Base-by-base conservation (phyloP, 2,797 vertebrate genomes). In the Danio aesculapii region DNA sequence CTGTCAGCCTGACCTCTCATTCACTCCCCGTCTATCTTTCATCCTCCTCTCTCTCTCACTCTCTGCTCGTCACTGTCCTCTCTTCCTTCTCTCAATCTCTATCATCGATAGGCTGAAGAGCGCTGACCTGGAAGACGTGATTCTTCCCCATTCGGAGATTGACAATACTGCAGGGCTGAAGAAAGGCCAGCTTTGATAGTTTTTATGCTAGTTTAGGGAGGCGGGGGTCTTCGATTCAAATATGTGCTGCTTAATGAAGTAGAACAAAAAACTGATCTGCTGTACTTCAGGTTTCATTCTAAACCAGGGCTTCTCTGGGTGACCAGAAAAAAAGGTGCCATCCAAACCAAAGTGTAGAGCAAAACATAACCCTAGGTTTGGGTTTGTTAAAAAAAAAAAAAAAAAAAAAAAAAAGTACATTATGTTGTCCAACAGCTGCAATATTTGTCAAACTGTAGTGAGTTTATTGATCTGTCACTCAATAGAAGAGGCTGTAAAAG, bases 81-180 rank as follows among this genome's bases (percentile, higher is more conserved):
- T 66, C 58, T 39, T 52, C 44, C 46, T 43, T 59, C 44, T n/a
- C 19, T 74, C 69, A 8, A 30, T 57, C 78, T 58, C 50, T n/a
- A 72, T 81, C 61, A 47, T 41, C 9, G 41, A 59, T 46, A 13
- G 44, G 81, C 78, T 83, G 59, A 85, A 85, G 75, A 79, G 72
- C 83, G 81, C 47, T 87, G 87, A 85, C 87, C 87, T 87, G 86
- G 86, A 88, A 88, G 82, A 82, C 72, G 72, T 52, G 73, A 77
- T 83, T 86, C 77, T 21, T 17, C 67, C 67, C 81, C 63, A 77
- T 83, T 77, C 62, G 59, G 41, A 72, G 64, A 59, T 66, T 44
- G 80, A 75, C 59, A 75, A 77, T 73, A 74, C 58, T 52, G 69
- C 39, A 47, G 64, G 53, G 46, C 39, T 46, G n/a, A 21, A 61